phyloP scores from a whole-genome alignment of 1,140 invertebrate species.

The Bradysia coprophila region DNA sequence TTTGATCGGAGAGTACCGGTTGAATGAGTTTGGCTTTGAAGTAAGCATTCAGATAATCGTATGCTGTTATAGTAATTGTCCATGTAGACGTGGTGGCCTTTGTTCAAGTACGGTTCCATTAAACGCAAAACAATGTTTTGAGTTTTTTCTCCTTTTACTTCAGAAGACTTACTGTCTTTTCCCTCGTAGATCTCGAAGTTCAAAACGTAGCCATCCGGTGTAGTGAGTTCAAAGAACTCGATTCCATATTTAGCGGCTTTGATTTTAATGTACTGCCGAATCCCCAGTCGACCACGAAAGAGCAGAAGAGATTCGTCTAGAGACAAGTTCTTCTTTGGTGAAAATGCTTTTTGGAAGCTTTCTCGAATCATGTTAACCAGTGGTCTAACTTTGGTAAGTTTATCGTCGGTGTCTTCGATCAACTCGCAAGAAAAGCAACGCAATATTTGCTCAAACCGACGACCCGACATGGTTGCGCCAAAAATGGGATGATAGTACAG shows the following conservation, averaged over 20 bases:
- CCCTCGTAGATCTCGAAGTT: constrained; percentile 14
- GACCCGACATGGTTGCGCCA: constrained; percentile 10
- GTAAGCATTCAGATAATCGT: constrained; percentile 8
- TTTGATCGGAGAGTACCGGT: constrained; percentile 12
- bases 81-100: constrained; percentile 15
- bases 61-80: constrained; percentile 15
- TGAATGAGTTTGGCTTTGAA: constrained; percentile 9
- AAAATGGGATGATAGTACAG: constrained; percentile 15
- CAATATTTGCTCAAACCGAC: constrained; percentile 14
- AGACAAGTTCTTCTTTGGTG: constrained; percentile 5
- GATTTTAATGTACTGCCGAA: constrained; percentile 11
- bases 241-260: constrained; percentile 16
- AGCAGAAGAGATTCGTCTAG: constrained; percentile 16
- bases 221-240: constrained; percentile 13
- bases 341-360: neutral
- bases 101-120: constrained; percentile 10
- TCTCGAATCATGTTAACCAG: constrained; percentile 2
- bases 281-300: constrained; percentile 12
- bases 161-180: no score
- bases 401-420: constrained; percentile 7
- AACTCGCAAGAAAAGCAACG: constrained; percentile 10
- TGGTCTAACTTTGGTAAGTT: constrained; percentile 1
- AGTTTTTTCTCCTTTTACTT: constrained; percentile 1
- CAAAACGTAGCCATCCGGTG: constrained; percentile 14
- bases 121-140: constrained; percentile 8